Base-by-base conservation (phyloP, 2,888 invertebrate species). In the Eupithecia vulgata region DNA sequence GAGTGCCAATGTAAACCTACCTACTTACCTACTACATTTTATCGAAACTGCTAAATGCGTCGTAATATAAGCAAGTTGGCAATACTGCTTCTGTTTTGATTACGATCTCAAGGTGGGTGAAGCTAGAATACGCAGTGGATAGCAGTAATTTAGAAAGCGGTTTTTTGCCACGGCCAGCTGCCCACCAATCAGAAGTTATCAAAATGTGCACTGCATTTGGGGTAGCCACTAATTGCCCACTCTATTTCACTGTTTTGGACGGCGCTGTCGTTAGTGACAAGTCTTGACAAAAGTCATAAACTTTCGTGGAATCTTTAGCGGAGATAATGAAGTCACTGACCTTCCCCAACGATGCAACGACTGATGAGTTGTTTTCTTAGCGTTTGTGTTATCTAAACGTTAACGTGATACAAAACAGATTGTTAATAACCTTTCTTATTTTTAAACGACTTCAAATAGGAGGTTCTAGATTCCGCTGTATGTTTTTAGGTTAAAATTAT, bases 131-230 rank as follows among this genome's bases (percentile, higher is more conserved):
- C 83, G 84, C 82, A 80, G 82, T 87, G 87, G 87, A 91, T 91
- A 88, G 88, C 86, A 85, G 91, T 90, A 88, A 92, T 92, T 92
- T 92, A 89, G 90, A 91, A 92, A 91, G 90, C 87, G 85, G 88
- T 91, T 93, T 93, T 64, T 93, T 91, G 90, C 87, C 81, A 89
- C 87, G 87, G 88, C 79, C 94, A 93, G 92, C 93, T 93, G 93
- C 85, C 88, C 88, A 90, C 92, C 89, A 90, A 91, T 91, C 75
- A 72, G 71, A 67, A 69, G 57, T 57, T 72, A 75, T 68, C 89
- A 87, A 91, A 91, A 90, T 88, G 89, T 90, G 90, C 91, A 91
- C 88, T 88, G 87, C 87, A 85, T 83, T 86, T 84, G 88, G 93
- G 92, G 92, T 88, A 86, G 90, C 82, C 79, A 80, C 64, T 73